These are phyloP conservation scores for Pithys albifrons DNA, from an alignment of 2,113 vertebrate genomes.

Conservation along the genomic window DNA sequence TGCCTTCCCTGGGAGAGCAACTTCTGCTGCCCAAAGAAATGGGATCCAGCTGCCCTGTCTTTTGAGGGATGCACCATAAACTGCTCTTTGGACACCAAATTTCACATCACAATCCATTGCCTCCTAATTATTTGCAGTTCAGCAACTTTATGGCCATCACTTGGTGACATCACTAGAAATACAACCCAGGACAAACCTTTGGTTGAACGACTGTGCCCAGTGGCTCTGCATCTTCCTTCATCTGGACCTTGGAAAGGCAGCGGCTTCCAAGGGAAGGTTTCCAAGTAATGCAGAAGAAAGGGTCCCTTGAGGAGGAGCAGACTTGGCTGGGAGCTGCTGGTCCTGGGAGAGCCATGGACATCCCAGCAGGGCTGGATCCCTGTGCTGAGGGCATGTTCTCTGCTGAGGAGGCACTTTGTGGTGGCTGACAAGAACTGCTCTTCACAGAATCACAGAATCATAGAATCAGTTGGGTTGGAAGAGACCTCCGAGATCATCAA, in stretches of 20 bases:
- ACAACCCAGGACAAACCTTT: background rate
- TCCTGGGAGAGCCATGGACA: background rate
- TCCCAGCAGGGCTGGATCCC: accelerated
- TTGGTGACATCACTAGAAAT: background rate
- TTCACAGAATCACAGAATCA: background rate
- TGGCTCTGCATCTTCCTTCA: background rate
- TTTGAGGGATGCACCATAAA: background rate
- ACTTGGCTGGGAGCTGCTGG: background rate
- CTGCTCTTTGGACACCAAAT: background rate
- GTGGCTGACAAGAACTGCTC: slow-evolving; percentile 23
- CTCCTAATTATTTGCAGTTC: background rate
- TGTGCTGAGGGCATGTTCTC: background rate
- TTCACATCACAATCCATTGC: background rate
- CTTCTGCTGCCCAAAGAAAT: background rate
- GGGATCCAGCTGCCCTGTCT: background rate
- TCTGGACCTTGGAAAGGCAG: background rate
- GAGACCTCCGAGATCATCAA: too few species aligned
- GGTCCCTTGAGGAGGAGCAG: background rate
- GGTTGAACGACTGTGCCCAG: background rate
- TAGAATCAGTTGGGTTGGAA: too few species aligned
- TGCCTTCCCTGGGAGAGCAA: background rate
- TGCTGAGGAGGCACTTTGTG: slow-evolving; percentile 1
- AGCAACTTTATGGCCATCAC: background rate
- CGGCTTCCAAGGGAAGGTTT: background rate
- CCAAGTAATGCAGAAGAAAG: background rate